These are phyloP conservation scores for Melanostoma scalare DNA, from an alignment of 2,888 invertebrate species.

Conservation along the genomic window DNA sequence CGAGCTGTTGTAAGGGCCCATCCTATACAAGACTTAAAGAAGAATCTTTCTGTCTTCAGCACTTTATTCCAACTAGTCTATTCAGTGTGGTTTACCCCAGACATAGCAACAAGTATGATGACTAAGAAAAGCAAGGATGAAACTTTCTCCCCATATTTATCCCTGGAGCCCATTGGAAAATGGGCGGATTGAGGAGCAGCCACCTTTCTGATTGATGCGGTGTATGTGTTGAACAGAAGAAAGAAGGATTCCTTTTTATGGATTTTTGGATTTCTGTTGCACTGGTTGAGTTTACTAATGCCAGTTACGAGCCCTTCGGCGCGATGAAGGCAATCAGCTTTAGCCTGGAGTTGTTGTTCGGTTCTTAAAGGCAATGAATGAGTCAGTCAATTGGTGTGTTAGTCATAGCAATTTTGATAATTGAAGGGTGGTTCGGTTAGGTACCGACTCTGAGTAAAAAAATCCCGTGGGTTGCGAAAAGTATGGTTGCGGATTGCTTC, in stretches of 20 bases:
- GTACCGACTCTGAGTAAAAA: neutral
- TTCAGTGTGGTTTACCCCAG: conserved; percentile 29
- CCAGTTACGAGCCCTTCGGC: conserved; percentile 16
- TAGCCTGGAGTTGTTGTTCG: conserved; percentile 22
- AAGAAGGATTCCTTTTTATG: conserved; percentile 2
- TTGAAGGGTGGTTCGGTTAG: conserved; percentile 46
- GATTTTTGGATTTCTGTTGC: conserved; percentile 38
- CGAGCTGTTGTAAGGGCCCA: no score
- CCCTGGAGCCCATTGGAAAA: conserved; percentile 13
- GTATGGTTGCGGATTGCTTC: conserved; percentile 35
- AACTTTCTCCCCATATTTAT: conserved; percentile 10
- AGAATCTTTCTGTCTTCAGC: conserved; percentile 2
- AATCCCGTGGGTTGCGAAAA: neutral
- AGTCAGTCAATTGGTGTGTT: conserved; percentile 69
- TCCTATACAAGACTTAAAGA: no score
- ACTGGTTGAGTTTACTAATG: conserved; percentile 13
- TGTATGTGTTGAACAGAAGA: conserved; percentile 8
- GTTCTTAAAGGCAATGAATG: conserved; percentile 56
- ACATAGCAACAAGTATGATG: conserved; percentile 68
- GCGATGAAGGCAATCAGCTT: conserved; percentile 23
- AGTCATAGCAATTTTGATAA: conserved; percentile 70
- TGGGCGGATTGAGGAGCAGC: neutral
- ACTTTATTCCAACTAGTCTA: conserved; percentile 6
- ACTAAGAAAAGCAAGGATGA: conserved; percentile 51
- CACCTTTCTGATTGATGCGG: conserved; percentile 44